These are phyloP conservation scores for Megaceryle torquata DNA, from an alignment of 2,113 vertebrate species.

Conservation along the genomic window DNA sequence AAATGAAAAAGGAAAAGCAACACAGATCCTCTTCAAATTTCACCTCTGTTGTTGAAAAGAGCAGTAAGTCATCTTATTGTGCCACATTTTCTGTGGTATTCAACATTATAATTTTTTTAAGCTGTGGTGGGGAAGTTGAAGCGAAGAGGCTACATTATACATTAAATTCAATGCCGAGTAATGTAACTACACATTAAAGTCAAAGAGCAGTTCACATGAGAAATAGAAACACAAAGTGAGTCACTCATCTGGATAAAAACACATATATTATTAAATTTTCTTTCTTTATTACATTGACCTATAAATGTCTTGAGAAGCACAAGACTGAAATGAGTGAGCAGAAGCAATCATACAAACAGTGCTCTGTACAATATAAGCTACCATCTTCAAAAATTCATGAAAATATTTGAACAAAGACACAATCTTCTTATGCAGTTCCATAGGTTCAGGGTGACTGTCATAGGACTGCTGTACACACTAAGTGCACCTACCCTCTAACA, in stretches of 20 bases:
- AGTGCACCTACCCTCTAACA: neutral
- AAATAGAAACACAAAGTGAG: conserved; percentile 59
- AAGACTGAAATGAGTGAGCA: conserved; percentile 60
- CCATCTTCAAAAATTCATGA: conserved; percentile 56
- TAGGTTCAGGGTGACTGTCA: neutral
- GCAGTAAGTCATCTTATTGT: neutral
- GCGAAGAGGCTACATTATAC: conserved; percentile 38
- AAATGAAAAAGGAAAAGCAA: conserved; percentile 5
- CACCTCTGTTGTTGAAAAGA: conserved; percentile 13
- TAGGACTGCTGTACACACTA: neutral
- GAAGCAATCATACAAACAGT: conserved; percentile 37
- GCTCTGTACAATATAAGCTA: neutral
- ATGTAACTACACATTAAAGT: conserved; percentile 56
- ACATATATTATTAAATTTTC: conserved; percentile 65
- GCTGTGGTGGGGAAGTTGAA: conserved; percentile 17
- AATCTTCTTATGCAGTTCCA: neutral
- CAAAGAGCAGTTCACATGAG: conserved; percentile 57
- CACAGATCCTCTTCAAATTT: neutral
- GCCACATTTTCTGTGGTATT: conserved; percentile 22
- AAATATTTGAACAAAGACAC: conserved; percentile 46
- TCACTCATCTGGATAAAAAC: conserved; percentile 64
- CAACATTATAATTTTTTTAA: conserved; percentile 49
- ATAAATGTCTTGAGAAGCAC: conserved; percentile 39
- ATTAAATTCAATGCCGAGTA: conserved; percentile 51
- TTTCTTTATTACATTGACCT: conserved; percentile 63